Percentiles rank a stretch among this genome's conserved stretches.
Conservation (phyloP, 1,140 invertebrate genomes). For the Drosophila littoralis region DNA sequence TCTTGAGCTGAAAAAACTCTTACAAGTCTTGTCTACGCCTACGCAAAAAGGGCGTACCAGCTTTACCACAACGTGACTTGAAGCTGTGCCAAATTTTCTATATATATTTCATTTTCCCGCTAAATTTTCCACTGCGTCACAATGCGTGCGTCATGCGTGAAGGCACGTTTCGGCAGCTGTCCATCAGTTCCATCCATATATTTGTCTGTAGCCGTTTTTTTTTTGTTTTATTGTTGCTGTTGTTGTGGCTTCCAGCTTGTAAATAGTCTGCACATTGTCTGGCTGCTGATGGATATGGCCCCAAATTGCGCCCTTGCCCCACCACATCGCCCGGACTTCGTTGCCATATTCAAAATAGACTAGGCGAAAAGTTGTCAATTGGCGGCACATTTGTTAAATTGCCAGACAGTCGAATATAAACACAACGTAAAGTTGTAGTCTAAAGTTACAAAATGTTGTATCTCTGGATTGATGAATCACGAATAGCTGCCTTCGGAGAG, state of each 20-base stretch:
- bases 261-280: constrained; percentile 48
- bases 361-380: constrained; percentile 64
- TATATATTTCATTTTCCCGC: constrained; percentile 20
- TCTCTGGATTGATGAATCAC: constrained; percentile 31
- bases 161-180: constrained; percentile 72
- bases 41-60: constrained; percentile 16
- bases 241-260: constrained; percentile 36
- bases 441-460: constrained; percentile 22
- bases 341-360: constrained; percentile 67
- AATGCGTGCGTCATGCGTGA: constrained; percentile 71
- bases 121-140: constrained; percentile 42
- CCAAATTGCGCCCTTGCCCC: constrained; percentile 13
- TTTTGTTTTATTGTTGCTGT: background rate
- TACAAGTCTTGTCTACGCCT: constrained; percentile 23
- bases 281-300: constrained; percentile 65
- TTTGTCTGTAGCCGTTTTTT: constrained; percentile 3
- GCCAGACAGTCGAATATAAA: constrained; percentile 27
- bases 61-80: constrained; percentile 16
- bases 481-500: background rate
- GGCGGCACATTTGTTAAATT: constrained; percentile 65
- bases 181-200: constrained; percentile 38
- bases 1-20: background rate
- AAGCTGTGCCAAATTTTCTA: constrained; percentile 29
- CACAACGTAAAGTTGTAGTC: constrained; percentile 13
- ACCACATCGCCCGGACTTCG: background rate